Evolutionary conservation across 2,888 invertebrate species (phyloP), one percentile per base, ranked within the genome.

Genomic region (Eulithis testata): DNA sequence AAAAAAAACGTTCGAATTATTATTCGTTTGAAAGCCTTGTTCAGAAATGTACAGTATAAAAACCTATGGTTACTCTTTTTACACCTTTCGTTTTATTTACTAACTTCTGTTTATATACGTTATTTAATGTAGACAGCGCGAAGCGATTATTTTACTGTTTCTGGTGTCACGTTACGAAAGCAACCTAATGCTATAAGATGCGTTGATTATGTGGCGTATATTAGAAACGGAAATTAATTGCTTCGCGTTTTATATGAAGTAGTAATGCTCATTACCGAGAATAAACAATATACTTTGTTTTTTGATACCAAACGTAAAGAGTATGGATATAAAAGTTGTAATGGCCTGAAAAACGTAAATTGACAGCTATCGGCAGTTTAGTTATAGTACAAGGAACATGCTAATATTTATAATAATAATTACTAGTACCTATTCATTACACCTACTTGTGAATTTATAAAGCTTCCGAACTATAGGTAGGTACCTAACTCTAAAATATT

Each of bases 341-440:
- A 64, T 67, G 67, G 63, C 63, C 60, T 61, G 63, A 63, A 63
- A 63, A 21, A 57, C 45, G 52, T 40, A 58, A 63, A 63, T 63
- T 63, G 63, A 60, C 60, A 54, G 57, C 53, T 63, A 54, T 43
- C 59, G 66, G 63, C 67, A 63, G 67, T 67, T 49, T 57, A 63
- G 58, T 54, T 60, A 63, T 63, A 67, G 67, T 67, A 63, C 63
- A 67, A 63, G 56, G 60, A 60, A 58, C 57, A 47, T 63, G n/a
- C 54, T 61, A 67, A 53, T 66, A 66, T 51, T 43, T 50, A 56
- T 66, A 66, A 51, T 56, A 65, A 58, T 66, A 59, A 60, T 47
- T 56, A 63, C 66, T 66, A 61, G 47, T 51, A 47, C 44, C 45
- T 60, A 60, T 60, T 58, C 12, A 51, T 60, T 47, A 53, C 11